Base-by-base conservation (phyloP, 2,113 vertebrate species). In the Neotoma lepida region DNA sequence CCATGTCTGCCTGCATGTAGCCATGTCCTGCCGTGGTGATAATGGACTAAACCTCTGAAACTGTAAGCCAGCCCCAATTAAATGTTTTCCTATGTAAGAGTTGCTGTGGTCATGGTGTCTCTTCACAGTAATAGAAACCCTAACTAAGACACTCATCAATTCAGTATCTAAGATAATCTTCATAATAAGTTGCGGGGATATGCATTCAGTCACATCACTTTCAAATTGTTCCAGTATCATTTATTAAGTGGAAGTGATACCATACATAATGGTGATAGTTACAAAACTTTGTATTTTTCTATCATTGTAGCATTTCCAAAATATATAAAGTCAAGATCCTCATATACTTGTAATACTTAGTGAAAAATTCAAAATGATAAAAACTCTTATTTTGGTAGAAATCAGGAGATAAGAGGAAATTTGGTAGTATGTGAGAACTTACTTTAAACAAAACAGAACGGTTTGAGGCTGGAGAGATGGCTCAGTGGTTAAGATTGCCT, bases 331-430 rank as follows among this genome's bases (percentile, higher is more conserved):
- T 97, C 17, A 68, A 70, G 10, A 94, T 85, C 89, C 84, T 86
- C 61, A 93, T 94, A 78, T 46, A 88, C 18, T 88, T 89, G 18
- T 70, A 70, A 94, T 86, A 93, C 7, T 80, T 95, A 66, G 44
- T 93, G 46, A 94, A 76, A 76, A 96, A 85, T 93, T 84, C 15
- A 24, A 94, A 95, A 93, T 58, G 18, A 10, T 95, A 94, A 94
- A 88, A 64, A 15, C 26, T 49, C 1, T 70, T 20, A 64, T 88
- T 96, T 95, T 94, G 35, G 58, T 86, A 54, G 44, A 61, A 94
- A 66, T 89, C 39, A 58, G 51, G 68, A 78, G 51, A 86, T 14
- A 33, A 61, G 61, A 89, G 44, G 64, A 22, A 76, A 91, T 92
- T 91, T 89, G 64, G 91, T 88, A 39, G 68, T 7, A 90, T 73